A percentile compares a stretch with the other conserved stretches of the same genome.
phyloP scores from a whole-genome alignment of 64 coral and sea anemone species.

The Pocillopora verrucosa region DNA sequence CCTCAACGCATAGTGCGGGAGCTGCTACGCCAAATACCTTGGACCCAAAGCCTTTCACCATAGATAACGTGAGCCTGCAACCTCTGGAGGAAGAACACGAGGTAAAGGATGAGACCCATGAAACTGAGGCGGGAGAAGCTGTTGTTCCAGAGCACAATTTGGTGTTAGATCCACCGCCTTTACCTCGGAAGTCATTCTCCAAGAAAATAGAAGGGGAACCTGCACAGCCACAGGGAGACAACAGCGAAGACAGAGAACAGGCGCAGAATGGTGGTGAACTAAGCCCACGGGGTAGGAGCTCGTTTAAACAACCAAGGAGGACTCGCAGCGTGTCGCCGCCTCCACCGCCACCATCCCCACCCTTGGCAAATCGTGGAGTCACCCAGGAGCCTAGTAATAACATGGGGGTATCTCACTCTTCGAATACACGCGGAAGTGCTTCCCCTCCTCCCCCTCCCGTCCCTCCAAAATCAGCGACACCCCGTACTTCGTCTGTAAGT shows the following conservation, averaged over 20 bases:
- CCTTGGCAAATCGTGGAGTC: not conserved
- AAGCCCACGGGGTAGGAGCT: not conserved
- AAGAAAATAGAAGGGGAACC: constrained; percentile 7
- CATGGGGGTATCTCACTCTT: not conserved
- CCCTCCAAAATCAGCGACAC: constrained; percentile 21
- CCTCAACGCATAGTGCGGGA: constrained; percentile 40
- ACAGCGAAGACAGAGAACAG: not conserved
- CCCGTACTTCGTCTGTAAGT: constrained; percentile 7
- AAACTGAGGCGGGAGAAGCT: constrained; percentile 14
- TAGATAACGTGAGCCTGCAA: constrained; percentile 36
- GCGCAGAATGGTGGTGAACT: not conserved
- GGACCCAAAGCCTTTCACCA: constrained; percentile 30
- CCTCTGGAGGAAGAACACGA: constrained; percentile 29
- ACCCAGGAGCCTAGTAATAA: not conserved
- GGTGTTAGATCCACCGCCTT: constrained; percentile 39
- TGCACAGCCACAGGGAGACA: not conserved
- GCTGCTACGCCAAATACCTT: constrained; percentile 43
- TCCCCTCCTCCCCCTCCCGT: constrained; percentile 24
- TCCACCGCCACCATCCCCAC: constrained; percentile 45
- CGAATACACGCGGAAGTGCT: not conserved
- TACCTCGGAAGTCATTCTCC: constrained; percentile 65
- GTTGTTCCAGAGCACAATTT: constrained; percentile 29
- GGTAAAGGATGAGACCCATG: constrained; percentile 17
- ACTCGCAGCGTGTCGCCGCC: constrained; percentile 23
- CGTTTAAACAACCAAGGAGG: constrained; percentile 4